A percentile compares a stretch with the other conserved stretches of the same genome.
Conservation (phyloP, 2,113 vertebrate species). For the Melanostigma gelatinosum region DNA sequence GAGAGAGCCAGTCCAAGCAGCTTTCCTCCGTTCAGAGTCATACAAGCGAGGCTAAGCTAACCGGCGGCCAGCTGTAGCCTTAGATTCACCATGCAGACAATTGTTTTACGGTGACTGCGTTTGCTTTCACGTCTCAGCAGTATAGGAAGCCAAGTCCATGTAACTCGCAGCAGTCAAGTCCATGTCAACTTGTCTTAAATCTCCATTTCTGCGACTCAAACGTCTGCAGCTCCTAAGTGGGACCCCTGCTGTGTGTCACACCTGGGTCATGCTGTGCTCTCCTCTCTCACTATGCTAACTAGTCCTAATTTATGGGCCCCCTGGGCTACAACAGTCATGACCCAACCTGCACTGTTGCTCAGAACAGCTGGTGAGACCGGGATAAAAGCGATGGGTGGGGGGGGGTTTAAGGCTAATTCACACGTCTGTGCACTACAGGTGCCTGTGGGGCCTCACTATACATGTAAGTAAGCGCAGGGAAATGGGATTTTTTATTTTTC, state of each 20-base stretch:
- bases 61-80: neutral
- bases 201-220: neutral
- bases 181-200: neutral
- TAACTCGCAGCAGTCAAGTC: neutral
- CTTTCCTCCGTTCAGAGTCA: neutral
- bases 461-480: constrained; percentile 13
- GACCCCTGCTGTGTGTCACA: constrained; percentile 38
- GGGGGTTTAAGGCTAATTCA: constrained; percentile 31
- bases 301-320: constrained; percentile 66
- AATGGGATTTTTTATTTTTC: constrained; percentile 25
- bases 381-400: constrained; percentile 6
- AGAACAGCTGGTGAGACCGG: constrained; percentile 64
- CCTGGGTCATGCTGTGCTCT: constrained; percentile 44
- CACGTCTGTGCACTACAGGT: constrained; percentile 12
- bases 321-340: constrained; percentile 59
- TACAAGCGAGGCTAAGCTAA: neutral
- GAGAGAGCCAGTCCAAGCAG: neutral
- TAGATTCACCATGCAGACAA: neutral
- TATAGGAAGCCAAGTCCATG: neutral
- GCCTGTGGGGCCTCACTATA: constrained; percentile 4
- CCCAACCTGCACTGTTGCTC: constrained; percentile 63
- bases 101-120: neutral
- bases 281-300: constrained; percentile 50
- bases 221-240: neutral
- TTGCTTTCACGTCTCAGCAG: neutral